Evolutionary conservation across 53 echinoderm and acorn worm species (phyloP).

Genomic region (Pentamera pediparva): DNA sequence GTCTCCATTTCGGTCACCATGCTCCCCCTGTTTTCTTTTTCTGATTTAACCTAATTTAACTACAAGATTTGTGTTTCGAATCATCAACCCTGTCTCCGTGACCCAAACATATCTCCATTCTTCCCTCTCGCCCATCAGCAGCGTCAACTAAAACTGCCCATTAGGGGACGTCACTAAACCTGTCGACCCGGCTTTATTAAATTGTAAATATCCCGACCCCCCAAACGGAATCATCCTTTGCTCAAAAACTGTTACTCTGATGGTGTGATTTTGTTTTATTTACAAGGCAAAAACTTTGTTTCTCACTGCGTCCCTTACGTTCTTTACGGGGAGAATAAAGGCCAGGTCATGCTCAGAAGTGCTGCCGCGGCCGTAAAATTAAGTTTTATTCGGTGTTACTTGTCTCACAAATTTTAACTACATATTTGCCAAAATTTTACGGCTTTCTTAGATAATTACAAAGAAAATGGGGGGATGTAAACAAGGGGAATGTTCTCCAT

Average conservation of each 20-base stretch:
- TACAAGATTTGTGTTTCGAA: constrained; percentile 7
- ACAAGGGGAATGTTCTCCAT: not conserved
- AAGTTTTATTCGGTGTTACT: constrained; percentile 1
- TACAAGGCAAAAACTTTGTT: too few relatives aligned
- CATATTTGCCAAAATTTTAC: constrained; percentile 33
- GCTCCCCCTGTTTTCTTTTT: not conserved
- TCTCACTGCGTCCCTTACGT: too few relatives aligned
- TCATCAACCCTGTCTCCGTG: constrained; percentile 6
- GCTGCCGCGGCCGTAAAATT: not conserved
- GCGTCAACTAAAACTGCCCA: constrained; percentile 10
- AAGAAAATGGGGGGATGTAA: not conserved
- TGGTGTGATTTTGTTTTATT: constrained; percentile 5
- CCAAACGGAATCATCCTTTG: not conserved
- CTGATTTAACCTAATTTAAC: constrained; percentile 1
- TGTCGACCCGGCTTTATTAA: constrained; percentile 17
- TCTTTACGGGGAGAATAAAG: too few relatives aligned
- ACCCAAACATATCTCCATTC: not conserved
- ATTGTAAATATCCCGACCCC: constrained; percentile 19
- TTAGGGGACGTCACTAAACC: constrained; percentile 11
- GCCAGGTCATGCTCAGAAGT: constrained; percentile 19
- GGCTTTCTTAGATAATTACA: constrained; percentile 27
- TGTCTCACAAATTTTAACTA: constrained; percentile 19
- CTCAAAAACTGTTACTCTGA: not conserved
- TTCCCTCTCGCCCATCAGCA: not conserved
- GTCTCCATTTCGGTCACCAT: too few relatives aligned